These are phyloP conservation scores for Tachina lurida DNA, from an alignment of 2,888 invertebrate species.

Conservation along the genomic window DNA sequence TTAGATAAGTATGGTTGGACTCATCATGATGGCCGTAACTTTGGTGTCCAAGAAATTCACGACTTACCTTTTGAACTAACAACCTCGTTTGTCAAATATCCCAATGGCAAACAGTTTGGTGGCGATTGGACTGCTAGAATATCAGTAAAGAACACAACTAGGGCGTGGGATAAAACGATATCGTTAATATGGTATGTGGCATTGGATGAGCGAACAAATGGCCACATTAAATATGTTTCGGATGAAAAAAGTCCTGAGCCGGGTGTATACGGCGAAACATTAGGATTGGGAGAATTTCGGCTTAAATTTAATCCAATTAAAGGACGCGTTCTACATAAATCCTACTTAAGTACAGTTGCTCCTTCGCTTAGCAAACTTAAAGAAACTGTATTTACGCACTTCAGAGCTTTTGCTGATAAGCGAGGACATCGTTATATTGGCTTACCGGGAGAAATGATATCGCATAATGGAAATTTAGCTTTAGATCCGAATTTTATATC, in stretches of 20 bases:
- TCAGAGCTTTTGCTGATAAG: conserved; percentile 85
- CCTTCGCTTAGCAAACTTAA: conserved; percentile 88
- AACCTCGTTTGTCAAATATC: conserved; percentile 94
- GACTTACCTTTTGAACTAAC: conserved; percentile 90
- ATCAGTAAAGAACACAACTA: conserved; percentile 83
- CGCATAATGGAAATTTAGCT: conserved; percentile 84
- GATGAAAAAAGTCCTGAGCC: conserved; percentile 79
- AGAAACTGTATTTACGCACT: conserved; percentile 89
- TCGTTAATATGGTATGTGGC: conserved; percentile 92
- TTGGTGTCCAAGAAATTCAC: conserved; percentile 94
- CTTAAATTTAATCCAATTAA: conserved; percentile 80
- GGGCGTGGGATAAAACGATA: conserved; percentile 79
- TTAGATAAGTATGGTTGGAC: conserved; percentile 94
- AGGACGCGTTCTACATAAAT: conserved; percentile 87
- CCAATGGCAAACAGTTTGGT: conserved; percentile 90
- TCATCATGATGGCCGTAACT: conserved; percentile 95
- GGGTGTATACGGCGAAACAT: conserved; percentile 87
- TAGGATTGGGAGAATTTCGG: conserved; percentile 90
- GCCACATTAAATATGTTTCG: conserved; percentile 82
- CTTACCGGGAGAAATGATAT: conserved; percentile 86
- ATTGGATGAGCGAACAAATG: conserved; percentile 88
- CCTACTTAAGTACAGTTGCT: conserved; percentile 88
- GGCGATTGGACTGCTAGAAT: conserved; percentile 97
- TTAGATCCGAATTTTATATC: conserved; percentile 90
- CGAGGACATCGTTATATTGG: conserved; percentile 84